Percentiles rank a stretch among this genome's conserved stretches.
Evolutionary conservation across 2,888 invertebrate genomes (phyloP).

Genomic region (Falcaria lacertinaria): DNA sequence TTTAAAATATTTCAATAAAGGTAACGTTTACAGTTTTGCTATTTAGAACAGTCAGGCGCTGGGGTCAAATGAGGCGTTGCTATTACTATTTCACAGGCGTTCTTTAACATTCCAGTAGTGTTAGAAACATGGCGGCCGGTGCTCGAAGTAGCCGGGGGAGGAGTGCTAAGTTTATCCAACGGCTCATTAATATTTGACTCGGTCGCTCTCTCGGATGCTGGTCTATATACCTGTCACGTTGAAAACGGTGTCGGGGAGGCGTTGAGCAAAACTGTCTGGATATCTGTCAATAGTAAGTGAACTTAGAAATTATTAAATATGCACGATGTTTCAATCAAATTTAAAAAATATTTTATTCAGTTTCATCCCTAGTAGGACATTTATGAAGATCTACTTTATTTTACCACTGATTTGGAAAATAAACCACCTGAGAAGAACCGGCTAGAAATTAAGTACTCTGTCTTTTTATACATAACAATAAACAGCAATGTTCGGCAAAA

Average conservation of each 20-base stretch:
- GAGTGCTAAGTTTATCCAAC: slow-evolving; percentile 68
- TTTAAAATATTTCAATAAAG: no score
- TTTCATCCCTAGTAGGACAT: no score
- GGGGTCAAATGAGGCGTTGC: background rate
- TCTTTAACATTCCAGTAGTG: slow-evolving; percentile 41
- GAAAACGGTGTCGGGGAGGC: slow-evolving; percentile 76
- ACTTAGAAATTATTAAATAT: slow-evolving; percentile 10
- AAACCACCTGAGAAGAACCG: no score
- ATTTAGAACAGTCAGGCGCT: no score
- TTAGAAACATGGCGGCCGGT: slow-evolving; percentile 71
- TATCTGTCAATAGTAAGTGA: slow-evolving; percentile 73
- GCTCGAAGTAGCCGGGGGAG: slow-evolving; percentile 70
- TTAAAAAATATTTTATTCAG: no score
- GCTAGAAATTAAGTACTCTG: no score
- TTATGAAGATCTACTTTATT: no score
- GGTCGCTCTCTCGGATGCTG: slow-evolving; percentile 68
- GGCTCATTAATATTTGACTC: slow-evolving; percentile 71
- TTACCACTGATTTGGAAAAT: no score
- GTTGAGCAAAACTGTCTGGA: slow-evolving; percentile 71
- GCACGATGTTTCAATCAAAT: no score
- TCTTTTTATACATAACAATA: no score
- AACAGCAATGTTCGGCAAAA: no score
- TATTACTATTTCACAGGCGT: slow-evolving; percentile 1
- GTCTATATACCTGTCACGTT: slow-evolving; percentile 70
- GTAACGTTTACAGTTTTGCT: no score